Evolutionary conservation across 2,888 invertebrate genomes (phyloP).

Genomic region (Poecilus cupreus): DNA sequence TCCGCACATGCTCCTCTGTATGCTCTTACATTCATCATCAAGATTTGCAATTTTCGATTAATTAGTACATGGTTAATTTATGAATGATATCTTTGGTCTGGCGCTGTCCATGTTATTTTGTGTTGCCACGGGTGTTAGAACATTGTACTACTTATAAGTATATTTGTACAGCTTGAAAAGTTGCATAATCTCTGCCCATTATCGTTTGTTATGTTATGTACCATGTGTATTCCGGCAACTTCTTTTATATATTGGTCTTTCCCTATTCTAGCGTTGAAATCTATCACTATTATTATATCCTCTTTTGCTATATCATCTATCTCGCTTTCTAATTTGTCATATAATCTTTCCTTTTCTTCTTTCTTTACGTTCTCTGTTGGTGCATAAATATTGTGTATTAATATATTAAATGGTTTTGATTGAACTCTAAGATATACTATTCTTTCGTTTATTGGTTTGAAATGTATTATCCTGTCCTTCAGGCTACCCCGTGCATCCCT

Average conservation of each 20-base stretch:
- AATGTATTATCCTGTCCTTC: no score
- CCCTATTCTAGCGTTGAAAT: no score
- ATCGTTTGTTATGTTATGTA: neutral
- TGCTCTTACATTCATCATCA: neutral
- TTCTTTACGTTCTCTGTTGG: no score
- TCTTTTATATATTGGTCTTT: neutral
- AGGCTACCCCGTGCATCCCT: no score
- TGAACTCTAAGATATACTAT: no score
- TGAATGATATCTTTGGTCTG: neutral
- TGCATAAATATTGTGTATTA: no score
- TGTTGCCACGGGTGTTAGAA: neutral
- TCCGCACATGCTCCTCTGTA: neutral
- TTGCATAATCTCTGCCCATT: neutral
- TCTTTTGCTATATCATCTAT: no score
- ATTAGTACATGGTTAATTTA: neutral
- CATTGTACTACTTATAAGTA: neutral
- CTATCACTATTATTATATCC: no score
- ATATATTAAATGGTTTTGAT: no score
- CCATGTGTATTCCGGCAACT: neutral
- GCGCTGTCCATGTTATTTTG: neutral
- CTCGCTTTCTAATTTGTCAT: no score
- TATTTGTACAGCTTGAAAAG: neutral
- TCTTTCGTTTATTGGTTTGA: no score
- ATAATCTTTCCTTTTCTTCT: no score
- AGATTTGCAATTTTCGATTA: neutral